A percentile compares a stretch with the other conserved stretches of the same genome.
These are phyloP conservation scores for Malacosoma neustria DNA, from an alignment of 2,888 invertebrate species.

Conservation along the genomic window DNA sequence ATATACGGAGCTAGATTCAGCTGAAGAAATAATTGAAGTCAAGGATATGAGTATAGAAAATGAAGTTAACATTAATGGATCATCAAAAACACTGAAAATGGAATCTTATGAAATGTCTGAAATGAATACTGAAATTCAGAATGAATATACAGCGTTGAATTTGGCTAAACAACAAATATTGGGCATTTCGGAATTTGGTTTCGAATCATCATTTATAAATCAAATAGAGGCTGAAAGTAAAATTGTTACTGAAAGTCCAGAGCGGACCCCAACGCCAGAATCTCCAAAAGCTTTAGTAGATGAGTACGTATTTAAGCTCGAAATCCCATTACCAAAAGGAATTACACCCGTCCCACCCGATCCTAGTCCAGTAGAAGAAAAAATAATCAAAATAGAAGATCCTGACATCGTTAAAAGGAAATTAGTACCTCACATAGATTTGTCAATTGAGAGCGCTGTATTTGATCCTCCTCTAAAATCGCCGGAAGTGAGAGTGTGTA, in stretches of 20 bases:
- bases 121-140: neutral
- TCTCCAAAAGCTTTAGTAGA: slow-evolving; percentile 59
- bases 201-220: neutral
- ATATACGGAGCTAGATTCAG: slow-evolving; percentile 14
- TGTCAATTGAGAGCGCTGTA: slow-evolving; percentile 34
- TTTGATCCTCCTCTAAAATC: slow-evolving; percentile 52
- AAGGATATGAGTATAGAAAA: slow-evolving; percentile 8
- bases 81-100: too few species aligned
- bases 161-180: neutral
- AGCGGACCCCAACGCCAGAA: slow-evolving; percentile 30
- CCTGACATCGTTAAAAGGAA: slow-evolving; percentile 50
- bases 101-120: neutral
- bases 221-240: slow-evolving; percentile 6
- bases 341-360: slow-evolving; percentile 30
- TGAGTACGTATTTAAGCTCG: slow-evolving; percentile 55
- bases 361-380: slow-evolving; percentile 14
- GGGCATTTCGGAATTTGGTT: neutral
- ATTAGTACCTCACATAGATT: slow-evolving; percentile 48
- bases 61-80: slow-evolving; percentile 9
- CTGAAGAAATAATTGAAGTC: slow-evolving; percentile 15
- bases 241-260: slow-evolving; percentile 23
- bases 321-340: slow-evolving; percentile 43
- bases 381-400: slow-evolving; percentile 35
- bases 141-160: neutral
- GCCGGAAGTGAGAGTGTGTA: slow-evolving; percentile 22